Percentiles rank a stretch among this genome's conserved stretches.
These are phyloP conservation scores for Atractosteus spatula DNA, from an alignment of 2,113 vertebrate species.

Conservation along the genomic window DNA sequence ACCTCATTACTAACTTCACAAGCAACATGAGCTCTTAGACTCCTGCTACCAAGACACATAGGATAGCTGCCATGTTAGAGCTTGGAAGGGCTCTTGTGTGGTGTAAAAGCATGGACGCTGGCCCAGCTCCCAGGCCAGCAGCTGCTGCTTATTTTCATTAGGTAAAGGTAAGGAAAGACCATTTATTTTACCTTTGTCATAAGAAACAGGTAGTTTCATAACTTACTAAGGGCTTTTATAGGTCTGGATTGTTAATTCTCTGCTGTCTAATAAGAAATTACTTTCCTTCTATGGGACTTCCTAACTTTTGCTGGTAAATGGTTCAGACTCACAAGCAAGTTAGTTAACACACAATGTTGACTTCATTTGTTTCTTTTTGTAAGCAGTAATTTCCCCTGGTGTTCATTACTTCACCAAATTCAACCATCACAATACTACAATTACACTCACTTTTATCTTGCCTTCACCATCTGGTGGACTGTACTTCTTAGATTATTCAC, in stretches of 20 bases:
- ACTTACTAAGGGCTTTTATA: slow-evolving; percentile 19
- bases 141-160: slow-evolving; percentile 48
- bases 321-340: not conserved
- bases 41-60: slow-evolving; percentile 6
- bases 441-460: too few species aligned
- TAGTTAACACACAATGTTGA: not conserved
- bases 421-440: too few species aligned
- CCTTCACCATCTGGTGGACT: too few species aligned
- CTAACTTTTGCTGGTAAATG: not conserved
- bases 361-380: too few species aligned
- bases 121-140: slow-evolving; percentile 30
- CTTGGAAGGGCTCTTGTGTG: slow-evolving; percentile 20
- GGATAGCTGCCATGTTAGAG: not conserved
- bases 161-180: slow-evolving; percentile 32
- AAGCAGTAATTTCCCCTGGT: too few species aligned
- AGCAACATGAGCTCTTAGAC: slow-evolving; percentile 18
- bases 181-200: slow-evolving; percentile 33
- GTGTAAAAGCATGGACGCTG: slow-evolving; percentile 11
- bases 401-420: too few species aligned
- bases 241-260: slow-evolving; percentile 33
- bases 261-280: slow-evolving; percentile 33
- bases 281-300: slow-evolving; percentile 21
- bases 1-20: slow-evolving; percentile 11
- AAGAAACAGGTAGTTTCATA: slow-evolving; percentile 20
- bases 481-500: too few species aligned